Evolutionary conservation across 2,797 vertebrate genomes (phyloP), one percentile per base, ranked within the genome.

Genomic region (Mus spretus): DNA sequence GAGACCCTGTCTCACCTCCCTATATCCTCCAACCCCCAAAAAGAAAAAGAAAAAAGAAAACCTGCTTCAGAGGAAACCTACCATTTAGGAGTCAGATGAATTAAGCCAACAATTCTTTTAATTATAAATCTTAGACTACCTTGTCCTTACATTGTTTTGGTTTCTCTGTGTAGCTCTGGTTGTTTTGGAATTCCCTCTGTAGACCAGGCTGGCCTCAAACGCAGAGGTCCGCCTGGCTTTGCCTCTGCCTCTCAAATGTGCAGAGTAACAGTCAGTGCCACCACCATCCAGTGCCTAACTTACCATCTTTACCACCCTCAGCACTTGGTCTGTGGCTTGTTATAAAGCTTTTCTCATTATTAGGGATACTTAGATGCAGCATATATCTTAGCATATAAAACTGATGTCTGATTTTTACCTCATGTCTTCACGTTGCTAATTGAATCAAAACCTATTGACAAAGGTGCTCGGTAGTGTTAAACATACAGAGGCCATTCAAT

Each of bases 361-460:
- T 93, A 19, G 63, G 40, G 63, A n/a, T 22, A 44, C 6, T 90
- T 92, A 67, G 7, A 14, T 86, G 37, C 34, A 96, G 34, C 55
- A 79, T 20, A 19, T 79, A 67, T 72, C 95, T 91, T 95, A 83
- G 81, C 88, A 86, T 74, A 47, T 65, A 79, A 28, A 40, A 50
- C 70, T 22, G 79, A 37, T 79, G 3, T 75, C 74, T 65, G 59
- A 84, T 81, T 96, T 97, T 87, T 86, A 91, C 80, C 26, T 90
- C 37, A 37, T n/a, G 13, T 81, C 15, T 79, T 93, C 24, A 6
- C 84, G 28, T 90, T 96, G 55, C 88, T 75, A 70, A 19, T 47
- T 93, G 77, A 50, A 92, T 83, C 92, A 77, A 92, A 90, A 44
- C 87, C 63, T 22, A 28, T 85, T 86, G 67, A 86, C 79, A 89